phyloP scores from a whole-genome alignment of 2,797 vertebrate genomes.

The Epinephelus awoara region DNA sequence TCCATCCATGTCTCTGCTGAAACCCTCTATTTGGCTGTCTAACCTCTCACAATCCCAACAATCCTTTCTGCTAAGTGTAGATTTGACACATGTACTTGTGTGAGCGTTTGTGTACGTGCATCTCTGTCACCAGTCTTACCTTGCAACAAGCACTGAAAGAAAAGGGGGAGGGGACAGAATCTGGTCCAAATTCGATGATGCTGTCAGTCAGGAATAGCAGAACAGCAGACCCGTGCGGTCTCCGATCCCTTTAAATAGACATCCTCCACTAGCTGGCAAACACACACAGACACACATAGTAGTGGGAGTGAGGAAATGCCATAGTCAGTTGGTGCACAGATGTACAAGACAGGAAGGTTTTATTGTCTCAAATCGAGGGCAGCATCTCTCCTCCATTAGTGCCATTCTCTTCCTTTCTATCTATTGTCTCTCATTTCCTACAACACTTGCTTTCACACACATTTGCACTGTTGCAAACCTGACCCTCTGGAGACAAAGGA shows the following conservation, averaged over 20 bases:
- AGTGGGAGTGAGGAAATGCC: slow-evolving; percentile 71
- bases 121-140: slow-evolving; percentile 61
- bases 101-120: neutral
- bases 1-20: slow-evolving; percentile 34
- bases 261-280: slow-evolving; percentile 65
- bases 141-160: slow-evolving; percentile 56
- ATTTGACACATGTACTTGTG: slow-evolving; percentile 20
- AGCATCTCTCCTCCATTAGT: slow-evolving; percentile 56
- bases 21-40: slow-evolving; percentile 13
- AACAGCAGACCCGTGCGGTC: slow-evolving; percentile 62
- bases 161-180: slow-evolving; percentile 52
- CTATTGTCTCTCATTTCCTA: slow-evolving; percentile 32
- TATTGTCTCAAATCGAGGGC: slow-evolving; percentile 70
- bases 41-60: slow-evolving; percentile 18
- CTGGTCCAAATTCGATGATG: slow-evolving; percentile 62
- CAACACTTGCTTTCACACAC: slow-evolving; percentile 56
- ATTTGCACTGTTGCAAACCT: slow-evolving; percentile 59
- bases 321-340: slow-evolving; percentile 70
- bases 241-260: slow-evolving; percentile 78
- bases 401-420: slow-evolving; percentile 36
- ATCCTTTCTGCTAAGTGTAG: slow-evolving; percentile 1
- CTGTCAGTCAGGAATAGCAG: slow-evolving; percentile 68
- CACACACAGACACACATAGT: slow-evolving; percentile 64
- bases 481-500: slow-evolving; percentile 72
- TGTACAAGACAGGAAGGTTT: slow-evolving; percentile 67